Evolutionary conservation across 2,888 invertebrate genomes (phyloP), one percentile per base, ranked within the genome.

Genomic region (Bellardia bayeri): DNA sequence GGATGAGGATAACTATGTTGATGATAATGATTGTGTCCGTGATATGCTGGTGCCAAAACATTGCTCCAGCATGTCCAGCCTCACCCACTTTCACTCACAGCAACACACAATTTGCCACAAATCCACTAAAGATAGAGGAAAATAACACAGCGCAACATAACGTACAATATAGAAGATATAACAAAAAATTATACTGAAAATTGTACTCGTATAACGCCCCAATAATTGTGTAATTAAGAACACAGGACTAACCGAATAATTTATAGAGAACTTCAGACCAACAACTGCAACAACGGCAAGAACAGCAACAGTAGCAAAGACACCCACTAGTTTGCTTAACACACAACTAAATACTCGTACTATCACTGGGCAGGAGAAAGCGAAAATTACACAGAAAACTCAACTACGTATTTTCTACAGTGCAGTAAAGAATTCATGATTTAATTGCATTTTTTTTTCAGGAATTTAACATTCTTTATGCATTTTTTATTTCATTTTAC

Each of bases 171-270:
- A 33, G 33, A 66, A 16, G 33, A 66, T 13, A 42, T n/a, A 42
- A 37, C 51, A 63, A 16, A 51, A 33, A 37, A 69, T 33, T 33
- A 51, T 69, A 69, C 30, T 37, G 64, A 69, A 71, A 85, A 79
- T 79, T 79, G 56, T 58, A 76, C 85, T 82, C 85, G 51, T 64
- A 82, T 85, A 79, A 87, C 87, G 85, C 85, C 85, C 87, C 79
- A 87, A 75, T 87, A 85, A 87, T 85, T 87, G 82, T 87, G 85
- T 82, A 87, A 87, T 87, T 87, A 87, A 87, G 75, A 82, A 56
- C 85, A 82, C 56, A 85, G 66, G 82, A 79, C 82, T 80, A 82
- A 85, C 85, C 75, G 74, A 87, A 87, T 87, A 82, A 87, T 75
- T 87, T 87, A 85, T 78, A 82, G 82, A 78, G 49, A 72, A 85